phyloP scores from a whole-genome alignment of 2,113 vertebrate species.

The Seriola rivoliana region DNA sequence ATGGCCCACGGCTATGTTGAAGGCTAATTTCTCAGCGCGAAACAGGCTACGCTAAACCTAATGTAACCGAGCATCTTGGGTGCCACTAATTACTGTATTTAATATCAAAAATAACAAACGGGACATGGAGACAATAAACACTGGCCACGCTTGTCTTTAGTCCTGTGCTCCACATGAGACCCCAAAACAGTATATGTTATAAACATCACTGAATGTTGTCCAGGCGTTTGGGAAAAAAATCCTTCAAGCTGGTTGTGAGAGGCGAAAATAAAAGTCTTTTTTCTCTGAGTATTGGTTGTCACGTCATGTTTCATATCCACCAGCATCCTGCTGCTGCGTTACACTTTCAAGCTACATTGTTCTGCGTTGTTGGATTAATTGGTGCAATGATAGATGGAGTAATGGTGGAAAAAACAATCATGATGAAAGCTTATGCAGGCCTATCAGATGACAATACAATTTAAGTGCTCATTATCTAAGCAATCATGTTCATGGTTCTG shows the following conservation, averaged over 20 bases:
- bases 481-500: constrained; percentile 35
- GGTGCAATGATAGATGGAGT: constrained; percentile 1
- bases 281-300: neutral
- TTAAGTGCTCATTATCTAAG: constrained; percentile 21
- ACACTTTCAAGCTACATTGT: neutral
- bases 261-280: neutral
- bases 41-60: too few species aligned
- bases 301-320: neutral
- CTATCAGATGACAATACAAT: constrained; percentile 5
- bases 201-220: neutral
- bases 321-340: neutral
- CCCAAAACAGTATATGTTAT: too few species aligned
- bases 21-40: too few species aligned
- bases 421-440: constrained; percentile 1
- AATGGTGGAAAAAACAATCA: constrained; percentile 14
- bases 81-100: too few species aligned
- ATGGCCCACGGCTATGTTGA: too few species aligned
- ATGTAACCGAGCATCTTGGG: too few species aligned
- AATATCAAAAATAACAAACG: too few species aligned
- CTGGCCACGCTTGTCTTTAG: too few species aligned
- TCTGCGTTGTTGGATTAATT: neutral
- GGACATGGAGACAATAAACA: too few species aligned
- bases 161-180: too few species aligned
- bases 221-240: neutral
- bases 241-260: neutral